phyloP scores from a whole-genome alignment of 2,888 invertebrate genomes.

The Sarcophaga caerulescens region DNA sequence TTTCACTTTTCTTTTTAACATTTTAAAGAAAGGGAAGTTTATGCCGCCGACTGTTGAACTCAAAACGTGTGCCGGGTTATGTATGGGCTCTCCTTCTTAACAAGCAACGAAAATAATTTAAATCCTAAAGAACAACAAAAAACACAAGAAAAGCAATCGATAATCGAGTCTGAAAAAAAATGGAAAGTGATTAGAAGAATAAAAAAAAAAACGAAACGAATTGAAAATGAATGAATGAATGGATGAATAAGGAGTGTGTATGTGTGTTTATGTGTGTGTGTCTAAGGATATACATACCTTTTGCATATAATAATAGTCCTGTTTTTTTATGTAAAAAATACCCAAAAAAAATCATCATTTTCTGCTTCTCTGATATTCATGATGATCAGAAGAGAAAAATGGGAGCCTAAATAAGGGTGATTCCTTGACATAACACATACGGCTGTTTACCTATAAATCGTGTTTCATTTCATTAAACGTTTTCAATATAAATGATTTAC shows the following conservation, averaged over 20 bases:
- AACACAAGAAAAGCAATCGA: not conserved
- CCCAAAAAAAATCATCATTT: conserved; percentile 46
- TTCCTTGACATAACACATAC: conserved; percentile 66
- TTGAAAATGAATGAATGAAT: not conserved
- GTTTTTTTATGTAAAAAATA: conserved; percentile 29
- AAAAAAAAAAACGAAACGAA: conserved; percentile 5
- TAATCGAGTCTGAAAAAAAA: conserved; percentile 30
- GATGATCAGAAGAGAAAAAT: too few relatives aligned
- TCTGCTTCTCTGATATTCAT: not conserved
- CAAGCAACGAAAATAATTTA: conserved; percentile 28
- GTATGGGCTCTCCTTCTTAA: conserved; percentile 29
- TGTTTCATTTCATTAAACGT: not conserved
- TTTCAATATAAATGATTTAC: conserved; percentile 51
- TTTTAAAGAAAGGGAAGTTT: conserved; percentile 40
- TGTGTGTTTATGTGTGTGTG: too few relatives aligned
- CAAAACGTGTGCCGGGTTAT: conserved; percentile 61
- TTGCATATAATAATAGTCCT: conserved; percentile 47
- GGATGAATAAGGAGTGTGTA: not conserved
- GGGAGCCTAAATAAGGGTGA: conserved; percentile 55
- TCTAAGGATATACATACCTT: conserved; percentile 35
- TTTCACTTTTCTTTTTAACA: conserved; percentile 14
- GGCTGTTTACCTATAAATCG: conserved; percentile 54
- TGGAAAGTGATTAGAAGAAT: conserved; percentile 58
- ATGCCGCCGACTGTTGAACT: conserved; percentile 49
- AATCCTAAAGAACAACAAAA: conserved; percentile 30